Base-by-base conservation (phyloP, 2,888 invertebrate species). In the Melipona beecheii region DNA sequence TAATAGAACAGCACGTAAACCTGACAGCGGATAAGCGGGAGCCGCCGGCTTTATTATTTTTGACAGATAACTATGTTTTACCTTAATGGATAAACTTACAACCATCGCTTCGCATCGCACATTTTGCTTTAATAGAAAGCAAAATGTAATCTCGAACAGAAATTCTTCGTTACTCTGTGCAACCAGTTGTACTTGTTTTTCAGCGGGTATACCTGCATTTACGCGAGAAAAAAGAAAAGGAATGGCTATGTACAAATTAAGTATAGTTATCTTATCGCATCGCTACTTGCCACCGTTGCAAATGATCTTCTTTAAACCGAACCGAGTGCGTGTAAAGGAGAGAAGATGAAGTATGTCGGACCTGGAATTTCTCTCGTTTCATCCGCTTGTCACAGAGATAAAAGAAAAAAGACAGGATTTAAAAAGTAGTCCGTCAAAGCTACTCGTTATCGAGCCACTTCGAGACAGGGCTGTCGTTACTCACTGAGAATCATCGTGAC, bases 401-500 rank as follows among this genome's bases (percentile, higher is more conserved):
- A 24, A 60, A 24, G 50, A 36, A 64, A 19, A 62, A 43, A 56
- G 2, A 19, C n/a, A 27, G 66, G 36, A 36, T 73, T 43, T 17
- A 15, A 52, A 74, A 64, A 82, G 52, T 31, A 58, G 21, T 49
- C 36, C 31, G 27, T 58, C 64, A 43, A 70, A 66, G 70, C 58
- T 65, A 24, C 58, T 75, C 83, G 54, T 75, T 66, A 70, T 82
- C 70, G 54, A 74, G 70, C 24, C 27, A 50, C 62, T 69, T 64
- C 49, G 56, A 82, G 70, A 5, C 17, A 1, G 31, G 50, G 49
- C 58, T 54, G 49, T 19, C 68, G 81, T 31, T 11, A 49, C 72
- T 81, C 74, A 83, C 74, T 83, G 77, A 83, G 70, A 43, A 71
- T 84, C 84, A 56, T 62, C 72, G 52, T 50, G 76, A 69, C 62